These are phyloP conservation scores for Aphelocoma coerulescens DNA, from an alignment of 2,113 vertebrate genomes.

Conservation along the genomic window DNA sequence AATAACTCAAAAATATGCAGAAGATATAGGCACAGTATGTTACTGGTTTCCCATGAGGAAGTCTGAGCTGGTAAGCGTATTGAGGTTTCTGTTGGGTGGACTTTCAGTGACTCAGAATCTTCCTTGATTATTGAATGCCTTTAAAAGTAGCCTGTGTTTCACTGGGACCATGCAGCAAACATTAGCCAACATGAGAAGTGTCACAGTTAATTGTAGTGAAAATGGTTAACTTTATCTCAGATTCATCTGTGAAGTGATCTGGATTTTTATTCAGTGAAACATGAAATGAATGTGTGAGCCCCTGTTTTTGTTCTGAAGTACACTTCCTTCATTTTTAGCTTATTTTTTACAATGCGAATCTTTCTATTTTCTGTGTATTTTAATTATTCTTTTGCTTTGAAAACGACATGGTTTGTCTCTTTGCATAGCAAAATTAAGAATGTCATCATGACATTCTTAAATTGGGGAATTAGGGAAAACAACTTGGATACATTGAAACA, in stretches of 20 bases:
- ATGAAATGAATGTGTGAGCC: background rate
- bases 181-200: background rate
- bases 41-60: background rate
- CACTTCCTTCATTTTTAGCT: background rate
- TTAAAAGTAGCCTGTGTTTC: background rate
- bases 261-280: background rate
- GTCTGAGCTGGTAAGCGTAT: background rate
- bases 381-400: background rate
- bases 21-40: background rate
- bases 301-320: background rate
- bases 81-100: background rate
- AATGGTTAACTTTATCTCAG: background rate
- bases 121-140: background rate
- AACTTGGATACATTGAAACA: background rate
- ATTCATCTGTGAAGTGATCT: background rate
- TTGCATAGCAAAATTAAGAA: background rate
- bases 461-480: background rate
- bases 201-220: background rate
- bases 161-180: background rate
- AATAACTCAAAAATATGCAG: background rate
- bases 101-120: background rate
- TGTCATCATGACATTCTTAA: background rate
- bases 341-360: background rate
- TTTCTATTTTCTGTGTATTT: background rate
- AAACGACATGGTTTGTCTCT: background rate